Conservation (phyloP, 2,797 vertebrate species). For the Urocyon cinereoargenteus region DNA sequence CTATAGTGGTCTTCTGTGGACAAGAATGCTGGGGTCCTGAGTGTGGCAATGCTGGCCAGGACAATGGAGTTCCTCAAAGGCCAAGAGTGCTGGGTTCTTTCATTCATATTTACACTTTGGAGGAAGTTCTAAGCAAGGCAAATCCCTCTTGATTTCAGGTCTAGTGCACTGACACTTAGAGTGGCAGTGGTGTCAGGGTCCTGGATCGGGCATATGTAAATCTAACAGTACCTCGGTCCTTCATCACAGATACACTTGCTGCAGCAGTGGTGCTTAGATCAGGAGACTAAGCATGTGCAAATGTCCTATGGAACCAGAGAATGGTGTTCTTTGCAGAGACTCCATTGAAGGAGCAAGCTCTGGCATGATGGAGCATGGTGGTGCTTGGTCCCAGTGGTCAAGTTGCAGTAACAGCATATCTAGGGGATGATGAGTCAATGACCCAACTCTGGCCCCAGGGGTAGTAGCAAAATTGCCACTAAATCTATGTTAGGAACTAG, state of each 20-base stretch:
- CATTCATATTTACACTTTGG: background rate
- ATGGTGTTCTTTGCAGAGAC: background rate
- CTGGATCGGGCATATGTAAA: no score
- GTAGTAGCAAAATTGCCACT: background rate
- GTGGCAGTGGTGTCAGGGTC: no score
- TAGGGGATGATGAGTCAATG: background rate
- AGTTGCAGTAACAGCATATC: background rate
- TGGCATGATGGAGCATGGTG: background rate
- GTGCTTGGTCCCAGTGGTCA: background rate
- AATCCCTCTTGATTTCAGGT: background rate
- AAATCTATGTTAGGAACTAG: no score
- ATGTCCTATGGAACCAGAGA: accelerated
- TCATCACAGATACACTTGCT: background rate
- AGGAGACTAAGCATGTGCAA: background rate
- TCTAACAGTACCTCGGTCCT: no score
- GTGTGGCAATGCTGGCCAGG: background rate
- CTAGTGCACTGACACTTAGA: no score
- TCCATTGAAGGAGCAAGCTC: background rate
- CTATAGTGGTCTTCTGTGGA: background rate
- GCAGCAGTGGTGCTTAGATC: no score
- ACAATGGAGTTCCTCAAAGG: background rate
- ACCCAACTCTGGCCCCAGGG: background rate
- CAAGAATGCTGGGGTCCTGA: no score
- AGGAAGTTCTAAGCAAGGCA: background rate
- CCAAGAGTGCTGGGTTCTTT: background rate